A percentile compares a stretch with the other conserved stretches of the same genome.
Conservation (phyloP, 2,113 vertebrate genomes). For the Mesitornis unicolor region DNA sequence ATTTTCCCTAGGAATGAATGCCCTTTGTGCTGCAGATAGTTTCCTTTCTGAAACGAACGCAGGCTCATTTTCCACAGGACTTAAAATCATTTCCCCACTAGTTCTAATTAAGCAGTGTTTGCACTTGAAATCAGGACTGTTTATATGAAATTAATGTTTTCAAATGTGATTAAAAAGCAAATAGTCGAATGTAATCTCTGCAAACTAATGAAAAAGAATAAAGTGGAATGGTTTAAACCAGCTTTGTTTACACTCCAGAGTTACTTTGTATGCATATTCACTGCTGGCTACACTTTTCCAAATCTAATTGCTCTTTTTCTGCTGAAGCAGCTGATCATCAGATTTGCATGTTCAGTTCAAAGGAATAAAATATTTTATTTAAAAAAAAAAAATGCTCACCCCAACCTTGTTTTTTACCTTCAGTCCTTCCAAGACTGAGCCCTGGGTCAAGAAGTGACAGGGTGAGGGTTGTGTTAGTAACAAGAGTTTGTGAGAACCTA, state of each 20-base stretch:
- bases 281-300: constrained; percentile 29
- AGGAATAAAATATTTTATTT: background rate
- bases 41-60: background rate
- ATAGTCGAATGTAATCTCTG: constrained; percentile 38
- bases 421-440: background rate
- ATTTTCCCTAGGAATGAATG: background rate
- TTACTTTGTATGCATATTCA: constrained; percentile 36
- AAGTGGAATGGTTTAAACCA: constrained; percentile 26
- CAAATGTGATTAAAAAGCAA: constrained; percentile 46
- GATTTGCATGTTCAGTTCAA: background rate
- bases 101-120: constrained; percentile 54
- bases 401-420: background rate
- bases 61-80: background rate
- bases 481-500: background rate
- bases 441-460: background rate
- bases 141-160: constrained; percentile 33
- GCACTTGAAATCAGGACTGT: constrained; percentile 52
- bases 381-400: background rate
- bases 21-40: background rate
- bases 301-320: constrained; percentile 13
- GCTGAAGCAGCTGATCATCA: background rate
- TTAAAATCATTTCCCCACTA: background rate
- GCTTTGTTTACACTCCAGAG: constrained; percentile 23
- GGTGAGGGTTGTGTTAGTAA: background rate
- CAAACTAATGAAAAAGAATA: constrained; percentile 9